phyloP scores from a whole-genome alignment of 92 coral and sea anemone genomes.

The Umimayanthus kanabou region DNA sequence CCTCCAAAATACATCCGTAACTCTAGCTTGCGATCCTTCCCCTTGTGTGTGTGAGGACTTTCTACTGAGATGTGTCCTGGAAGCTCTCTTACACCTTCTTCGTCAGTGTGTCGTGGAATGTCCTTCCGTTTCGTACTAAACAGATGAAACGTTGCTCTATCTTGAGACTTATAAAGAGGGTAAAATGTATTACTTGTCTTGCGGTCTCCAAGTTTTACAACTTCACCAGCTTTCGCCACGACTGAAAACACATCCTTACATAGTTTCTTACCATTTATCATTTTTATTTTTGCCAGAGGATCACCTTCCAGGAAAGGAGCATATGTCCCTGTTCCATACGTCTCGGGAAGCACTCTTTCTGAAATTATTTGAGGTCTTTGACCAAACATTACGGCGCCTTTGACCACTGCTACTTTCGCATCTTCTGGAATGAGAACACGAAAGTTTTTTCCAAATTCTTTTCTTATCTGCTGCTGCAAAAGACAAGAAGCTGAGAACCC shows the following conservation, averaged over 20 bases:
- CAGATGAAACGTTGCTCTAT: conserved; percentile 29
- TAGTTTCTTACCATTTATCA: conserved; percentile 27
- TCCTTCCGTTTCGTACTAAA: conserved; percentile 21
- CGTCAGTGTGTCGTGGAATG: too few species aligned
- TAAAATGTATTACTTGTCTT: conserved; percentile 35
- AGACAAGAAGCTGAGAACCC: conserved; percentile 53
- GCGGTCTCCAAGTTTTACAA: conserved; percentile 41
- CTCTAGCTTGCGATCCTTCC: too few species aligned
- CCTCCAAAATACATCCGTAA: too few species aligned
- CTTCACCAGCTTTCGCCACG: conserved; percentile 46
- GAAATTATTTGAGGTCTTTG: conserved; percentile 43
- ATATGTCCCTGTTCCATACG: conserved; percentile 43
- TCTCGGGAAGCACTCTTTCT: conserved; percentile 44
- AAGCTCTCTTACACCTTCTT: too few species aligned
- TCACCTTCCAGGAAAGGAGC: conserved; percentile 25
- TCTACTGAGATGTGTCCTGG: too few species aligned
- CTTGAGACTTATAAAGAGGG: conserved; percentile 45
- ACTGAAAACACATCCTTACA: conserved; percentile 43
- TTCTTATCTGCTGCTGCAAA: conserved; percentile 29
- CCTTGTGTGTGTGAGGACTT: too few species aligned
- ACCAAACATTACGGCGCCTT: conserved; percentile 57
- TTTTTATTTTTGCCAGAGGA: conserved; percentile 33
- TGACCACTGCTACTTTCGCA: conserved; percentile 52
- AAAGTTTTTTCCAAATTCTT: conserved; percentile 41
- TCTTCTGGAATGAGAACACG: conserved; percentile 48